Conservation (phyloP, 1,140 invertebrate genomes). For the Brachionus rotundiformis region DNA sequence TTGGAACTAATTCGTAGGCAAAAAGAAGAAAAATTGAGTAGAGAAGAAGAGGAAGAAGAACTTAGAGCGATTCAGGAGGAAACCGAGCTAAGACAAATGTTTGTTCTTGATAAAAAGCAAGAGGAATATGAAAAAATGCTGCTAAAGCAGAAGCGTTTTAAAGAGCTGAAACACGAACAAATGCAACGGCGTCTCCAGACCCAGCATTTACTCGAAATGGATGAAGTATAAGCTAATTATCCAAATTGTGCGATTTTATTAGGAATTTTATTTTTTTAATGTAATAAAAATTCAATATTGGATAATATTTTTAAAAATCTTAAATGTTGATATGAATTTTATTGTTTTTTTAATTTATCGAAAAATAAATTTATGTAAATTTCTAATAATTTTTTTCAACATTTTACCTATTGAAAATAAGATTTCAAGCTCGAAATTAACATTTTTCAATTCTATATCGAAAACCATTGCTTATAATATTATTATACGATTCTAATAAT, state of each 20-base stretch:
- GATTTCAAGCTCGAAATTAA: background rate
- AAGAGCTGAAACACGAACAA: conserved; percentile 31
- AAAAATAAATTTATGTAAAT: background rate
- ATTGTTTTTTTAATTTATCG: background rate
- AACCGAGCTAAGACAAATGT: background rate
- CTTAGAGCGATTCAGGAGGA: background rate
- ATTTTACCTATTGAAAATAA: background rate
- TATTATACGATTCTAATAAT: conserved; percentile 10
- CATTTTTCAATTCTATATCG: background rate
- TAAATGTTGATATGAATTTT: background rate
- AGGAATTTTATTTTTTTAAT: background rate
- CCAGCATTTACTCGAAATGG: background rate
- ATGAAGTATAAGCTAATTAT: background rate
- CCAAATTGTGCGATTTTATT: too few species aligned
- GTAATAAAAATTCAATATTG: background rate
- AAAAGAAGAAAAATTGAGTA: conserved; percentile 6
- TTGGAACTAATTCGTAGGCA: conserved; percentile 1
- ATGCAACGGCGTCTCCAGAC: conserved; percentile 14
- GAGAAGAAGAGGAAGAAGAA: conserved; percentile 42
- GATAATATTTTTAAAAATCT: background rate
- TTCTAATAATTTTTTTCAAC: background rate
- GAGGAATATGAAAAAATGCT: conserved; percentile 30
- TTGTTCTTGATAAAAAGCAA: conserved; percentile 27
- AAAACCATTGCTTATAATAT: background rate
- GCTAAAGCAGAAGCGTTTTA: conserved; percentile 6